A percentile compares a stretch with the other conserved stretches of the same genome.
These are phyloP conservation scores for Pseudochromis fuscus DNA, from an alignment of 2,797 vertebrate genomes.

Conservation along the genomic window DNA sequence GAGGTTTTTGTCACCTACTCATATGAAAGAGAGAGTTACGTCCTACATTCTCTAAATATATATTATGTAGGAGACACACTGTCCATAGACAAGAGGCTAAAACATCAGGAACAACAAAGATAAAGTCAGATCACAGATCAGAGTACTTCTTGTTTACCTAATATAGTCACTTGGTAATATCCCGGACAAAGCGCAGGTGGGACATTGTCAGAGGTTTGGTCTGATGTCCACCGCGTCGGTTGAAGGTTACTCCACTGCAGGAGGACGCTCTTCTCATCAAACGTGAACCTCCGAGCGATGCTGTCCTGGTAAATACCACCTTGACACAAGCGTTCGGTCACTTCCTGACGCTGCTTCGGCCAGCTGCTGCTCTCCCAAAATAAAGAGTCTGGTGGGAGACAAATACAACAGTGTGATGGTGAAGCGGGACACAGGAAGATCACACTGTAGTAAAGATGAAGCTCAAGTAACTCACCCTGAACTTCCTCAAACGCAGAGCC, in stretches of 20 bases:
- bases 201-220: slow-evolving; percentile 60
- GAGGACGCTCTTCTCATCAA: slow-evolving; percentile 81
- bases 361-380: slow-evolving; percentile 90
- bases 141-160: slow-evolving; percentile 83
- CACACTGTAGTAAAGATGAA: background rate
- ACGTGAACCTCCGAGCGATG: slow-evolving; percentile 85
- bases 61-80: background rate
- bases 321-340: slow-evolving; percentile 83
- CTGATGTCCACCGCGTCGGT: slow-evolving; percentile 80
- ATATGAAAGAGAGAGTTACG: background rate
- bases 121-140: background rate
- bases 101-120: no score
- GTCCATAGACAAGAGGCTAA: background rate
- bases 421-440: background rate
- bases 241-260: slow-evolving; percentile 88
- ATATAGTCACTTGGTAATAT: slow-evolving; percentile 89
- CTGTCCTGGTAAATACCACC: slow-evolving; percentile 86
- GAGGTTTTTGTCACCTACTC: background rate
- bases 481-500: slow-evolving; percentile 33
- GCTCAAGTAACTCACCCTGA: slow-evolving; percentile 46
- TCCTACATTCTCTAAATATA: background rate
- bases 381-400: slow-evolving; percentile 47
- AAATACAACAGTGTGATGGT: background rate
- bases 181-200: slow-evolving; percentile 77
- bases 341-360: slow-evolving; percentile 77